A percentile compares a stretch with the other conserved stretches of the same genome.
These are phyloP conservation scores for Murina feae DNA, from an alignment of 2,113 vertebrate species.

Conservation along the genomic window DNA sequence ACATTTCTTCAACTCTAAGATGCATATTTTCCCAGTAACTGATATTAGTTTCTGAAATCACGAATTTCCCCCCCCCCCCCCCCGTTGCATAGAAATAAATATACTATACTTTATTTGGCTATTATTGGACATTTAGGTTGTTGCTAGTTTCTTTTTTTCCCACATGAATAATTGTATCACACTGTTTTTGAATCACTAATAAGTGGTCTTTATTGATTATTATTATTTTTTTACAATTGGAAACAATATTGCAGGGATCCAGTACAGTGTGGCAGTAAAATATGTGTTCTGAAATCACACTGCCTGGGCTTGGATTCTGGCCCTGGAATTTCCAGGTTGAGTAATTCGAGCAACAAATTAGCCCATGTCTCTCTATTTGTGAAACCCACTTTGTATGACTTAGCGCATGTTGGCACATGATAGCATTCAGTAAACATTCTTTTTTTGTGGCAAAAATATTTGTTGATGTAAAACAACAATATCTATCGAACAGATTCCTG, in stretches of 20 bases:
- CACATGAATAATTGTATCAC: not conserved
- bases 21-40: not conserved
- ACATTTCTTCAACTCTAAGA: constrained; percentile 1
- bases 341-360: not conserved
- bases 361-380: not conserved
- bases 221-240: not conserved
- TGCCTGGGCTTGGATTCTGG: not conserved
- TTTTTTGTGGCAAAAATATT: not conserved
- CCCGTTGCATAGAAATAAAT: not conserved
- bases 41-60: not conserved
- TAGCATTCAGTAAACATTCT: not conserved
- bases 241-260: not conserved
- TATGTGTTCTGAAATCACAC: no score
- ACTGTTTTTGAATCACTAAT: not conserved
- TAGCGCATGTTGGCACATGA: not conserved
- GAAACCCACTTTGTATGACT: not conserved
- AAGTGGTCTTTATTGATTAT: not conserved
- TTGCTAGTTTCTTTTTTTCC: not conserved
- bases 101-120: not conserved
- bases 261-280: not conserved
- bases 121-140: not conserved
- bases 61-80: not conserved
- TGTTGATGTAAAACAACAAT: not conserved
- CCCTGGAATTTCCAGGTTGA: not conserved
- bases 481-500: not conserved